Conservation (phyloP, 2,888 invertebrate species). For the Pinctada fucata region DNA sequence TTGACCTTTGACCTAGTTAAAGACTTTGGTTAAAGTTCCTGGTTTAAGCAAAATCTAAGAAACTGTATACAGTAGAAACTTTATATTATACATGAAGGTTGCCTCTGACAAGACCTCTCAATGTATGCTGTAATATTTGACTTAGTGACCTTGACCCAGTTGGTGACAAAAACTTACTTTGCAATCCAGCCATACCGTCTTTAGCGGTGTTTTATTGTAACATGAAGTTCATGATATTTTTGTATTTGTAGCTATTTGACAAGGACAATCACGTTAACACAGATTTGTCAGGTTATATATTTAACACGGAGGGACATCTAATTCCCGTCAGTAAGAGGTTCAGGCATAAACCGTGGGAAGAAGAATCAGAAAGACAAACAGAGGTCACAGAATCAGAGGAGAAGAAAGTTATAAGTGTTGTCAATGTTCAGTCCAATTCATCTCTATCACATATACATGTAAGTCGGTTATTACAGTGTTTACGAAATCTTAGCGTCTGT, state of each 20-base stretch:
- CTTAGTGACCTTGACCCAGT: too few species aligned
- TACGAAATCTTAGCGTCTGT: too few species aligned
- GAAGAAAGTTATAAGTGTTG: conserved; percentile 42
- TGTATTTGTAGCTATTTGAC: conserved; percentile 81
- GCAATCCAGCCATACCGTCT: too few species aligned
- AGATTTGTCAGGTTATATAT: conserved; percentile 79
- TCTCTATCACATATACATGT: conserved; percentile 37
- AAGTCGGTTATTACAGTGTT: neutral
- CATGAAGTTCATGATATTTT: conserved; percentile 15
- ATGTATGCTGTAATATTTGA: too few species aligned
- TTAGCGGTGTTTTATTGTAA: too few species aligned
- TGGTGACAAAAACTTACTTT: too few species aligned
- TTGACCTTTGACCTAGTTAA: too few species aligned
- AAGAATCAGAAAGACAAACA: conserved; percentile 12
- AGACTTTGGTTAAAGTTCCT: too few species aligned
- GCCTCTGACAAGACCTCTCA: too few species aligned
- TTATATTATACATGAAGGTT: too few species aligned
- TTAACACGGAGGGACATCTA: conserved; percentile 82
- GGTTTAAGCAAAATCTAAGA: too few species aligned
- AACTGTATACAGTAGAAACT: too few species aligned
- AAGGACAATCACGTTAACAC: conserved; percentile 81
- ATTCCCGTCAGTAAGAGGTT: conserved; percentile 77
- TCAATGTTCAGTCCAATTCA: conserved; percentile 58
- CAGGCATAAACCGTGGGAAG: conserved; percentile 58
- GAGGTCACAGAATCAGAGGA: conserved; percentile 8